Percentiles rank a stretch among this genome's conserved stretches.
phyloP scores from a whole-genome alignment of 1,140 invertebrate genomes.

The Lordiphosa collinella region DNA sequence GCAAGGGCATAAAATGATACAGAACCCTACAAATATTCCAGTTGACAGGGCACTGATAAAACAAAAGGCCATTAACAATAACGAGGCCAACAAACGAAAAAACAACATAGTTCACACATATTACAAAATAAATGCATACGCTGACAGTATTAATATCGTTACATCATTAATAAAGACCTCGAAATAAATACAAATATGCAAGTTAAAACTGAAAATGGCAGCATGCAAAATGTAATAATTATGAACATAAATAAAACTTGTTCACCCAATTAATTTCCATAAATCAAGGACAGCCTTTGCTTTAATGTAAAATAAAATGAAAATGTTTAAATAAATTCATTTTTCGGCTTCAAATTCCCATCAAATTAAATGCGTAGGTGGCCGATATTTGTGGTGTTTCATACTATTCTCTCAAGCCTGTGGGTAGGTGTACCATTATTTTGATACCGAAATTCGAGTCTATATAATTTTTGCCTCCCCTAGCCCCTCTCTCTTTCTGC shows the following conservation, averaged over 20 bases:
- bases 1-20: conserved; percentile 11
- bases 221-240: conserved; percentile 36
- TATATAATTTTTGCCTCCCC: too few relatives aligned
- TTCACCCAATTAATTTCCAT: not conserved
- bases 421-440: too few relatives aligned
- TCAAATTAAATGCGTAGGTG: not conserved
- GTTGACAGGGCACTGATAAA: conserved; percentile 18
- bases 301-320: not conserved
- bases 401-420: too few relatives aligned
- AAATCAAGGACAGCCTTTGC: not conserved
- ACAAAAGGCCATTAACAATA: conserved; percentile 53
- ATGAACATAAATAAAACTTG: conserved; percentile 32
- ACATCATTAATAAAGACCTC: conserved; percentile 53
- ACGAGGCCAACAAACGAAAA: conserved; percentile 31
- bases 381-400: too few relatives aligned
- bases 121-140: conserved; percentile 48
- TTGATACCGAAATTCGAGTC: too few relatives aligned
- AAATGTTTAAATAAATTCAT: not conserved
- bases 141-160: conserved; percentile 55
- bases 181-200: conserved; percentile 32
- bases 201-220: conserved; percentile 14
- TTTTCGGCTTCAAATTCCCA: not conserved
- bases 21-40: conserved; percentile 35
- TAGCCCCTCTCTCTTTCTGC: too few relatives aligned
- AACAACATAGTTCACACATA: conserved; percentile 26